Percentiles rank a stretch among this genome's conserved stretches.
These are phyloP conservation scores for Smittia aterrima DNA, from an alignment of 2,888 invertebrate genomes.

Conservation along the genomic window DNA sequence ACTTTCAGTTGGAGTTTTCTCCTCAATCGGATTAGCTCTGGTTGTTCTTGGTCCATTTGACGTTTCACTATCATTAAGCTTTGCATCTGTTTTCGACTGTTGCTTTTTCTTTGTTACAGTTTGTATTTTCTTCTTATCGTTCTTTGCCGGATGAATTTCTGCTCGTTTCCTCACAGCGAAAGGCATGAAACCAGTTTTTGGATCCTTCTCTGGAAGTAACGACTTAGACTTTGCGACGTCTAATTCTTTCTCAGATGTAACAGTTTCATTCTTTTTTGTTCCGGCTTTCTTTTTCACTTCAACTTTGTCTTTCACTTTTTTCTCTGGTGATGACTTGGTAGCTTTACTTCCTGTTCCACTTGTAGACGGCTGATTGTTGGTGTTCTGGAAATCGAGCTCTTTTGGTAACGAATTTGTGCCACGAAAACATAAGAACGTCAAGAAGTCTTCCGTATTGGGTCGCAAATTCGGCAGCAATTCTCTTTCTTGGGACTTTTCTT, in stretches of 20 bases:
- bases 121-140: slow-evolving; percentile 35
- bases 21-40: slow-evolving; percentile 12
- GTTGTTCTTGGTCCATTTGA: slow-evolving; percentile 19
- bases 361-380: slow-evolving; percentile 47
- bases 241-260: slow-evolving; percentile 20
- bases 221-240: neutral
- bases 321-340: slow-evolving; percentile 47
- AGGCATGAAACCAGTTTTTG: slow-evolving; percentile 51
- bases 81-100: neutral
- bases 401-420: slow-evolving; percentile 72
- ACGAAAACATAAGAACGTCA: slow-evolving; percentile 80
- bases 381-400: slow-evolving; percentile 67
- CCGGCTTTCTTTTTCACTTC: neutral
- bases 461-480: slow-evolving; percentile 65
- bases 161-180: slow-evolving; percentile 61
- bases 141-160: slow-evolving; percentile 50
- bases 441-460: slow-evolving; percentile 81
- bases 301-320: slow-evolving; percentile 28
- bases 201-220: slow-evolving; percentile 3
- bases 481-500: slow-evolving; percentile 60
- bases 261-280: slow-evolving; percentile 39
- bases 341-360: slow-evolving; percentile 44
- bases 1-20: neutral
- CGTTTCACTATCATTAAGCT: neutral
- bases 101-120: neutral